Percentiles rank a stretch among this genome's conserved stretches.
Conservation (phyloP, 2,888 invertebrate genomes). For the Phengaris alcon region DNA sequence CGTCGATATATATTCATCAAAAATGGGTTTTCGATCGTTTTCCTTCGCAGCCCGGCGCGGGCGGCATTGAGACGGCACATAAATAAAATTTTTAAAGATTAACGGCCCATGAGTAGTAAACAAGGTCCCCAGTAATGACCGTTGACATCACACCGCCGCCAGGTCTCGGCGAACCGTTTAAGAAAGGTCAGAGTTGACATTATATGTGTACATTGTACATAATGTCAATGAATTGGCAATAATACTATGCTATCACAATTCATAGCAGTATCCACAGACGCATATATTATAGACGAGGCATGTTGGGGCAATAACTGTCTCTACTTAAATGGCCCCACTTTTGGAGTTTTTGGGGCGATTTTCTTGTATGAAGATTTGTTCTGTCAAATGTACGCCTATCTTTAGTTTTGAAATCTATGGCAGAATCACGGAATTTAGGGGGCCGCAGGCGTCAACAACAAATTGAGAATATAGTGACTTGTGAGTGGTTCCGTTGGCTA, state of each 20-base stretch:
- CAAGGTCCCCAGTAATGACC: constrained; percentile 9
- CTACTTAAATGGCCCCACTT: too few relatives aligned
- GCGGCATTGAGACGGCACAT: background rate
- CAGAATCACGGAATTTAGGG: too few relatives aligned
- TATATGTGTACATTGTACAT: background rate
- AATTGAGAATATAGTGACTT: too few relatives aligned
- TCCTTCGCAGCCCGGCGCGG: background rate
- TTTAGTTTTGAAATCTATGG: too few relatives aligned
- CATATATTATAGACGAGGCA: too few relatives aligned
- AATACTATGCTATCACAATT: background rate
- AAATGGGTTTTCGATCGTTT: constrained; percentile 2
- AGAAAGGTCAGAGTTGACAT: constrained; percentile 8
- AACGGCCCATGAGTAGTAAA: background rate
- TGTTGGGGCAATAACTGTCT: too few relatives aligned
- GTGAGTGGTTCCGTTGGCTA: too few relatives aligned
- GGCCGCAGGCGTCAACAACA: too few relatives aligned
- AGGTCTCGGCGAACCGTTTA: background rate
- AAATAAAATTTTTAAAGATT: background rate
- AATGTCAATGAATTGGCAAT: background rate
- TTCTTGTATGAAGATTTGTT: too few relatives aligned
- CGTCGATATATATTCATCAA: background rate
- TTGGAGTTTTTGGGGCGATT: too few relatives aligned
- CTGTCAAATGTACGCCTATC: too few relatives aligned
- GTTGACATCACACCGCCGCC: background rate
- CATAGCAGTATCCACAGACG: too few relatives aligned